Evolutionary conservation across 2,797 vertebrate genomes (phyloP), one percentile per base, ranked within the genome.

Genomic region (Lerista edwardsae): DNA sequence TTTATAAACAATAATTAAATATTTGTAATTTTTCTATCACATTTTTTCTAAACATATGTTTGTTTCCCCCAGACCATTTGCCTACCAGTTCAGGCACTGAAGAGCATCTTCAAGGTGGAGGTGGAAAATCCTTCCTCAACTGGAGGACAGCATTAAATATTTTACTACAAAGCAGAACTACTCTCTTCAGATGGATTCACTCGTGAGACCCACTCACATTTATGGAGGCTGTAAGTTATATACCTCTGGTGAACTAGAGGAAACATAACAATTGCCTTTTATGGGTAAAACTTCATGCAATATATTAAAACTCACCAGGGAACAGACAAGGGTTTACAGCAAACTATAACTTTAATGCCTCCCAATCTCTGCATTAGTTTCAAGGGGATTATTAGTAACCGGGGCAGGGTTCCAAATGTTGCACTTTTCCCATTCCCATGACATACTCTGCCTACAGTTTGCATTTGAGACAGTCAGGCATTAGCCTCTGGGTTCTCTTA

Each of bases 201-300:
- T 95, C 85, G 83, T 0, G 88, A 93, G 94, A 90, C 94, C 95
- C 94, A 95, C 94, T 95, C 92, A 84, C 88, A 19, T 96, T 96
- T 95, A 96, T 95, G 94, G 92, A 91, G 93, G 94, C 91, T 83
- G 84, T 95, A 96, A 95, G 94, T 96, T 93, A 95, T 47, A 80
- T 85, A 89, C 81, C 91, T 90, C 55, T 0, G 2, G 89, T 87
- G 91, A 93, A 91, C 92, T 91, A 90, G 75, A 91, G 90, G 88
- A 93, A 94, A 92, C 81, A 5, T 85, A 88, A 92, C 94, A 91
- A 89, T 90, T 78, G 72, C 92, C 95, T 95, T 96, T 96, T 95
- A 95, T 93, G 92, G 95, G 91, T 21, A 78, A 90, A 94, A 93
- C 94, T 93, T 95, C 93, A 92, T 85, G 91, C 94, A 39, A 6